Percentiles rank a stretch among this genome's conserved stretches.
Evolutionary conservation across 1,140 invertebrate genomes (phyloP).

Genomic region (Trichonephila clavata): DNA sequence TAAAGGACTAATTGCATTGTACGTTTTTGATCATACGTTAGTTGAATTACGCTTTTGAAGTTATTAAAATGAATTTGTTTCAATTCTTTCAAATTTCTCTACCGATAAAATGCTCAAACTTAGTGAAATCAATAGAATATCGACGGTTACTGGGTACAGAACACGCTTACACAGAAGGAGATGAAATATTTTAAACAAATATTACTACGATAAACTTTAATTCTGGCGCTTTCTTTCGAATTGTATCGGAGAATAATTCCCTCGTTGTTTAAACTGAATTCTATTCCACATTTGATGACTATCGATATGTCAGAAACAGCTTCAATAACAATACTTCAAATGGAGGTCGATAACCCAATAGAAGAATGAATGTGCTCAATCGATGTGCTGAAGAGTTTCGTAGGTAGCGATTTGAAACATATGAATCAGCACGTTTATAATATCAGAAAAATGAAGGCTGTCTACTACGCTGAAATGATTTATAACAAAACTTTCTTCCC

Average conservation of each 20-base stretch:
- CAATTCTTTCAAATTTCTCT: neutral
- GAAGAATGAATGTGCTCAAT: constrained; percentile 46
- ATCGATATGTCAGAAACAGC: constrained; percentile 42
- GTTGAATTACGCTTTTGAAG: neutral
- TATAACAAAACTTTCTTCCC: neutral
- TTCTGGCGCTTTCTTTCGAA: neutral
- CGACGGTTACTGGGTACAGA: neutral
- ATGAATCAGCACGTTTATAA: constrained; percentile 41
- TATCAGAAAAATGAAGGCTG: neutral
- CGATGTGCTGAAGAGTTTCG: neutral
- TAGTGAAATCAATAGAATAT: neutral
- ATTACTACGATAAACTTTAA: constrained; percentile 22
- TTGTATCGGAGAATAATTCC: neutral
- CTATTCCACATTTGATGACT: constrained; percentile 11
- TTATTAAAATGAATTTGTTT: neutral
- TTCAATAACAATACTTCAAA: constrained; percentile 57
- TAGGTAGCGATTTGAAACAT: constrained; percentile 1
- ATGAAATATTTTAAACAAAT: neutral
- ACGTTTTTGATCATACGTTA: neutral
- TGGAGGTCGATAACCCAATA: constrained; percentile 26
- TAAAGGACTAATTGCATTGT: neutral
- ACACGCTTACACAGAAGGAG: neutral
- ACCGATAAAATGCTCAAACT: neutral
- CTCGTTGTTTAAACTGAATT: constrained; percentile 18
- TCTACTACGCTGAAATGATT: neutral